Evolutionary conservation across 2,113 vertebrate species (phyloP).

Genomic region (Chaetodon auriga): DNA sequence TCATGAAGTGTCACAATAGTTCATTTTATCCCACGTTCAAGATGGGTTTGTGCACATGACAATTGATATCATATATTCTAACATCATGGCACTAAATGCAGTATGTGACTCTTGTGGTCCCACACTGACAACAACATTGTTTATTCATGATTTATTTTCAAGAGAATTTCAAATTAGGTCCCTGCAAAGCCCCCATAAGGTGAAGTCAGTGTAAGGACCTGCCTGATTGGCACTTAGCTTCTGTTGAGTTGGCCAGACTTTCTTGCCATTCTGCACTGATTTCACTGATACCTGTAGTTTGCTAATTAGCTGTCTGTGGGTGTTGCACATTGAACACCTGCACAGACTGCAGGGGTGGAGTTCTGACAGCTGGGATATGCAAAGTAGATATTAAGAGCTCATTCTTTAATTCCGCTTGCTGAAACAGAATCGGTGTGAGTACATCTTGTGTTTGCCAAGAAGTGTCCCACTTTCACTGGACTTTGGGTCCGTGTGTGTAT

Average conservation of each 20-base stretch:
- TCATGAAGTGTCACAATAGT: not conserved
- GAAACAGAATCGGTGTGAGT: not conserved
- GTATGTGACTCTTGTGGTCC: not conserved
- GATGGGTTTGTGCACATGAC: not conserved
- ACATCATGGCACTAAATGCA: slow-evolving; percentile 9
- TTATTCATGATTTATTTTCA: slow-evolving; percentile 36
- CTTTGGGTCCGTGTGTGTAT: not conserved
- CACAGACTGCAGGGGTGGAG: slow-evolving; percentile 4
- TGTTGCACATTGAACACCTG: slow-evolving; percentile 46
- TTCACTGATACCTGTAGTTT: slow-evolving; percentile 38
- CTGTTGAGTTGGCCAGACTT: not conserved
- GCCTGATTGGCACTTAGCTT: slow-evolving; percentile 10
- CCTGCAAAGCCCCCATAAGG: slow-evolving; percentile 2
- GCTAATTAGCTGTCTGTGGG: slow-evolving; percentile 35
- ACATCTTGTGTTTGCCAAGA: not conserved
- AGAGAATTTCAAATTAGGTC: not conserved
- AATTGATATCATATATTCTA: not conserved
- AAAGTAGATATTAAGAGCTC: not conserved
- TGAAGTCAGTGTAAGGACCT: not conserved
- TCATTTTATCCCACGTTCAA: not conserved
- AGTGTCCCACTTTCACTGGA: slow-evolving; percentile 23
- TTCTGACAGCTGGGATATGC: slow-evolving; percentile 6
- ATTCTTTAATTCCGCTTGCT: not conserved
- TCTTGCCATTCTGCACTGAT: slow-evolving; percentile 3
- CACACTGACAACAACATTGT: slow-evolving; percentile 14